Base-by-base conservation (phyloP, 1,140 invertebrate species). In the Drosophila nigrodunni region DNA sequence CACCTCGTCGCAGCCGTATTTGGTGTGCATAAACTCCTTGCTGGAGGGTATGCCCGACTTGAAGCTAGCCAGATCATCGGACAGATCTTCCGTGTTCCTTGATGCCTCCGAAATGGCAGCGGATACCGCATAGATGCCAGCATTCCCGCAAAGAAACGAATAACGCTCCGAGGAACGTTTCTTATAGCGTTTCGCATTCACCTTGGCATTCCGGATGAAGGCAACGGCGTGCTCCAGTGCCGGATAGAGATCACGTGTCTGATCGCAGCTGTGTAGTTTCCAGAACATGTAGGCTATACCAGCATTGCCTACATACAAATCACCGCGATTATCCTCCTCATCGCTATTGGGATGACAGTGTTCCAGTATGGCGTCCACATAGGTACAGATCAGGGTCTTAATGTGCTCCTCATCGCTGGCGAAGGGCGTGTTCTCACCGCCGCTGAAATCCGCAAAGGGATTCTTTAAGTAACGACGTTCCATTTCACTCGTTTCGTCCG, bases 1-100 rank as follows among this genome's bases (percentile, higher is more conserved):
- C 15, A 97, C 93, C 90, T 98, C 97, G 93, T 98, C 96, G 34
- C 96, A 96, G 25, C 96, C 97, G 93, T 94, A 94, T 76, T 94
- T 93, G 30, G 95, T 93, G 50, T 89, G 85, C 72, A 89, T 81
- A 0, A 94, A 92, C 66, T 95, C 94, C 70, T 93, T 93, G 71
- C 93, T 93, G 2, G 92, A 80, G 15, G 92, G 78, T 21, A 92
- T 91, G 46, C 92, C 92, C 7, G 85, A 77, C 68, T 89, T 83
- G 46, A 94, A 92, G 73, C 93, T 93, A 11, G 90, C 83, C 34
- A 93, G 71, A 47, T 93, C 93, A 46, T 94, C 93, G 57, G 93
- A 94, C n/a, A 95, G 69, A 35, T 85, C 80, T 58, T 91, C 88
- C 7, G 75, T 80, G 30, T 92, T 65, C 15, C 87, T 86, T 0